Percentiles rank a stretch among this genome's conserved stretches.
Evolutionary conservation across 2,888 invertebrate species (phyloP).

Genomic region (Eucera pruinosa): DNA sequence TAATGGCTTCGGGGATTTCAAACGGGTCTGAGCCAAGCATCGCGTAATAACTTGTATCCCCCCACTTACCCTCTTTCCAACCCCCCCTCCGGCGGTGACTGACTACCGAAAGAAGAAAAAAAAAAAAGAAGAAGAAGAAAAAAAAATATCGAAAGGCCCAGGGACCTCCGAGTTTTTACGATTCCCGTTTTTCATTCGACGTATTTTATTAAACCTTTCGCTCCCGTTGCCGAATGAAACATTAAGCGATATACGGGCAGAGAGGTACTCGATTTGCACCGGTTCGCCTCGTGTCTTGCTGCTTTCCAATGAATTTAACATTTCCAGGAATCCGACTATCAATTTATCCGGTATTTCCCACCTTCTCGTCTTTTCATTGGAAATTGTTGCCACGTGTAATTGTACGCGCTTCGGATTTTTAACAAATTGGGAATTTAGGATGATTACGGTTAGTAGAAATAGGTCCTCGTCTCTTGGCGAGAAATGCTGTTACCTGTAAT

Average conservation of each 20-base stretch:
- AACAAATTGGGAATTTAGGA: not conserved
- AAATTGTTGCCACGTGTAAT: not conserved
- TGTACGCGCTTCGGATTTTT: too few relatives aligned
- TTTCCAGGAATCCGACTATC: constrained; percentile 11
- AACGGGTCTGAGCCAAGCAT: constrained; percentile 73
- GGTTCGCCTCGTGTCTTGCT: constrained; percentile 19
- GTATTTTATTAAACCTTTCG: constrained; percentile 64
- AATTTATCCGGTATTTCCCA: not conserved
- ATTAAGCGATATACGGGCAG: constrained; percentile 32
- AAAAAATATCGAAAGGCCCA: constrained; percentile 62
- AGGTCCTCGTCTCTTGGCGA: too few relatives aligned
- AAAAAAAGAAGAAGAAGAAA: constrained; percentile 44
- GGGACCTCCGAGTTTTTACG: constrained; percentile 62
- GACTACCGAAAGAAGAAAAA: constrained; percentile 47
- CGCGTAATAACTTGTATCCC: constrained; percentile 74
- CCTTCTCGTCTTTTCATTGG: not conserved
- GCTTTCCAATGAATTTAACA: not conserved
- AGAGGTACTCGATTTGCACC: constrained; percentile 3
- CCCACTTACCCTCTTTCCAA: constrained; percentile 29
- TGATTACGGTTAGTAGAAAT: not conserved
- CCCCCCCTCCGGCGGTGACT: not conserved
- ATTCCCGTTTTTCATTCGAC: constrained; percentile 69
- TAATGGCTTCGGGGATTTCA: constrained; percentile 82
- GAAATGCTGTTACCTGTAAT: too few relatives aligned
- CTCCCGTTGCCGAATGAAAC: constrained; percentile 34